These are phyloP conservation scores for Aphaenogaster rudis DNA, from an alignment of 1,140 invertebrate species.

Conservation along the genomic window DNA sequence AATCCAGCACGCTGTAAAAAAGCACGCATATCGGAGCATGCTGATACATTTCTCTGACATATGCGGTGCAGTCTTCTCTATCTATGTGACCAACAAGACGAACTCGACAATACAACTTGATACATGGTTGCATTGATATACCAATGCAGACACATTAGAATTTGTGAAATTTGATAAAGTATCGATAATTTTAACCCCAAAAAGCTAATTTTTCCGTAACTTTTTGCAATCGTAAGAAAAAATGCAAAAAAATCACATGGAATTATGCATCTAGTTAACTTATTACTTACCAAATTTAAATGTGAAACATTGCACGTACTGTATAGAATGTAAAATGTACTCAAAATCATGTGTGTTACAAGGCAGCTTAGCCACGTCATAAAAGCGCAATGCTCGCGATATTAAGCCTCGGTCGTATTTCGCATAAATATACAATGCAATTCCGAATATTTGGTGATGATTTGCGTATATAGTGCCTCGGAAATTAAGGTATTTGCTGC, in stretches of 20 bases:
- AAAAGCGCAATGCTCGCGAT: slow-evolving; percentile 12
- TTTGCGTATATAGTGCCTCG: slow-evolving; percentile 37
- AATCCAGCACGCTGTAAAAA: background rate
- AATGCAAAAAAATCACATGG: background rate
- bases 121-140: background rate
- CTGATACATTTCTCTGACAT: slow-evolving; percentile 23
- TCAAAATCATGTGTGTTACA: background rate
- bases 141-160: background rate
- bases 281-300: background rate
- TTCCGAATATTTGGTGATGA: slow-evolving; percentile 35
- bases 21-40: background rate
- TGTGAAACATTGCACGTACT: background rate
- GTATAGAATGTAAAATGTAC: background rate
- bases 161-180: background rate
- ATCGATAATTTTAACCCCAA: background rate
- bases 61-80: slow-evolving; percentile 5
- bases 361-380: background rate
- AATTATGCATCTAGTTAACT: background rate
- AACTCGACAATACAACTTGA: background rate
- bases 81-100: background rate
- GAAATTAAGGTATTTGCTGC: slow-evolving; percentile 62
- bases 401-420: background rate
- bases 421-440: slow-evolving; percentile 52
- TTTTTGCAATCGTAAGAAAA: background rate
- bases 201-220: background rate